phyloP scores from a whole-genome alignment of 2,113 vertebrate genomes.

The Peucedramus taeniatus region DNA sequence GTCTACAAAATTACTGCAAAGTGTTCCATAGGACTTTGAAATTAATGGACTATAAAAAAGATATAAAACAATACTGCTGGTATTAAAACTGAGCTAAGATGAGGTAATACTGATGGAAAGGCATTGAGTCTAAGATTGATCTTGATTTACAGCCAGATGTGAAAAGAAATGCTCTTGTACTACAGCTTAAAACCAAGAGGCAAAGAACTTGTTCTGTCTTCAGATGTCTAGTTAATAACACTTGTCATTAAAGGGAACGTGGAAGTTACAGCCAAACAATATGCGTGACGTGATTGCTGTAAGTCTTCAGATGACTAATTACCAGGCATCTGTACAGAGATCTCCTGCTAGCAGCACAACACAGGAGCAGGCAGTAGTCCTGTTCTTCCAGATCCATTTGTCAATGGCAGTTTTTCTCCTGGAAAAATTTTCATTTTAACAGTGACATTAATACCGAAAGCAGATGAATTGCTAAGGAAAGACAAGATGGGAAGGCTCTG shows the following conservation, averaged over 20 bases:
- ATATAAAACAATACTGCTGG: constrained; percentile 59
- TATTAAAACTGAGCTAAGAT: constrained; percentile 55
- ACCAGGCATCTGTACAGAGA: constrained; percentile 54
- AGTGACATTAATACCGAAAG: neutral
- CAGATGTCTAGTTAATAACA: constrained; percentile 64
- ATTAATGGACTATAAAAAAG: constrained; percentile 65
- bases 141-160: constrained; percentile 56
- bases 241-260: constrained; percentile 63
- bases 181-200: constrained; percentile 33
- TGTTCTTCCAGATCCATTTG: constrained; percentile 23
- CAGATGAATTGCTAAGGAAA: neutral
- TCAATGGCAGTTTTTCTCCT: constrained; percentile 32
- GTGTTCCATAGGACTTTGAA: constrained; percentile 51
- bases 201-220: constrained; percentile 49
- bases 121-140: constrained; percentile 47
- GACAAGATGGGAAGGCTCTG: neutral
- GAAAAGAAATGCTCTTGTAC: constrained; percentile 24
- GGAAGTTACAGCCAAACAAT: constrained; percentile 63
- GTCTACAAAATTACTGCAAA: constrained; percentile 63
- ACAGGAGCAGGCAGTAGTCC: constrained; percentile 14
- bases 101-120: constrained; percentile 47
- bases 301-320: constrained; percentile 65
- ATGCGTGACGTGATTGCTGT: constrained; percentile 34
- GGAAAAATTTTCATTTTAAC: constrained; percentile 5
- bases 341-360: constrained; percentile 43